These are phyloP conservation scores for Apamea epomidion DNA, from an alignment of 2,888 invertebrate species.

Conservation along the genomic window DNA sequence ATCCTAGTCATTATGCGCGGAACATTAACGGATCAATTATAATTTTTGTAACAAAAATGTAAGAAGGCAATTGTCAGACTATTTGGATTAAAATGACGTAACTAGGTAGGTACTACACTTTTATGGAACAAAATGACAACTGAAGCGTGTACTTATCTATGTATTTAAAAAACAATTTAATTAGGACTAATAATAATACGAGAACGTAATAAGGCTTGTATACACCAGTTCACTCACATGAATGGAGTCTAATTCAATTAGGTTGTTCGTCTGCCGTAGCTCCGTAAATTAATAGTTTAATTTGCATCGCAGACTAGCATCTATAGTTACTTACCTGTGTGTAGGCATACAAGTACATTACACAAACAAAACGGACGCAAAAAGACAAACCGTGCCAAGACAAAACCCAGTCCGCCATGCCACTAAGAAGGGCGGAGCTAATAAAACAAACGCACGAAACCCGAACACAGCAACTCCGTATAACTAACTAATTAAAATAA, in stretches of 20 bases:
- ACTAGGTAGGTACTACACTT: background rate
- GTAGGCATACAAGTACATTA: conserved; percentile 48
- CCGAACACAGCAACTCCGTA: conserved; percentile 66
- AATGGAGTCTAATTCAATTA: conserved; percentile 13
- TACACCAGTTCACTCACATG: background rate
- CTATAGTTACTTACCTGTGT: conserved; percentile 53
- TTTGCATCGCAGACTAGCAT: conserved; percentile 20
- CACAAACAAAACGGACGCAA: conserved; percentile 77
- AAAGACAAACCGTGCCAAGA: conserved; percentile 79
- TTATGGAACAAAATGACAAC: background rate
- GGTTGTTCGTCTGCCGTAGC: conserved; percentile 2
- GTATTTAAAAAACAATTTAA: background rate
- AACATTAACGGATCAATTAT: background rate
- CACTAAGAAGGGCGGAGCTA: conserved; percentile 87
- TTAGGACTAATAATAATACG: background rate
- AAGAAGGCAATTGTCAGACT: background rate
- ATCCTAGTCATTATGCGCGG: background rate
- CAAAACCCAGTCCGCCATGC: conserved; percentile 86
- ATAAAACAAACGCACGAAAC: conserved; percentile 74
- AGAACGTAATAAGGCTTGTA: background rate
- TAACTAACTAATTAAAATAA: conserved; percentile 70
- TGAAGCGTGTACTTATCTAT: background rate
- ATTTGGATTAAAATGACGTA: background rate
- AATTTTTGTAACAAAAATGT: background rate
- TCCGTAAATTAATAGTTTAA: conserved; percentile 15